Percentiles rank a stretch among this genome's conserved stretches.
Conservation (phyloP, 2,113 vertebrate species). For the Bothrops jararaca region DNA sequence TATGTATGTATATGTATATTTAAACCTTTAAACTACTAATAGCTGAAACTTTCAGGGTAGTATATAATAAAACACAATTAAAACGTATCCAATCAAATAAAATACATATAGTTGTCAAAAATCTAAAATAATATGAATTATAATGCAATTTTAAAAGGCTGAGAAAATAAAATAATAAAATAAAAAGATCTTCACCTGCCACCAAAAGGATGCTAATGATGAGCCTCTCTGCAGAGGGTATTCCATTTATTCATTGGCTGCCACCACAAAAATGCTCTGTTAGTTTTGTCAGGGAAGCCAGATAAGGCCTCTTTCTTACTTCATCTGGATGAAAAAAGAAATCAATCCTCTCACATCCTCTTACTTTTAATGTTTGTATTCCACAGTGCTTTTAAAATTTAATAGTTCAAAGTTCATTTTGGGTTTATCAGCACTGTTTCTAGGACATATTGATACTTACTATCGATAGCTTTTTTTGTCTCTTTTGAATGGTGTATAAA, state of each 20-base stretch:
- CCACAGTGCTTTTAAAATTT: background rate
- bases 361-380: background rate
- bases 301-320: background rate
- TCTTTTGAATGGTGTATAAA: background rate
- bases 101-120: background rate
- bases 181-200: background rate
- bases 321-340: background rate
- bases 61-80: background rate
- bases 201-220: background rate
- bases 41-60: background rate
- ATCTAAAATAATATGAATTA: background rate
- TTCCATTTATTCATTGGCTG: background rate
- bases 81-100: background rate
- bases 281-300: background rate
- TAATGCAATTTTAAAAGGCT: background rate
- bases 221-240: background rate
- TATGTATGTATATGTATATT: background rate
- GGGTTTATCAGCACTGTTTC: background rate
- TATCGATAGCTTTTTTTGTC: background rate
- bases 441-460: background rate
- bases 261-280: background rate
- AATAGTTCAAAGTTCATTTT: background rate
- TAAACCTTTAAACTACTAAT: background rate
- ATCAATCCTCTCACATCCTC: background rate
- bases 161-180: background rate